phyloP scores from a whole-genome alignment of 1,140 invertebrate genomes.

The Heliconius hermathena region DNA sequence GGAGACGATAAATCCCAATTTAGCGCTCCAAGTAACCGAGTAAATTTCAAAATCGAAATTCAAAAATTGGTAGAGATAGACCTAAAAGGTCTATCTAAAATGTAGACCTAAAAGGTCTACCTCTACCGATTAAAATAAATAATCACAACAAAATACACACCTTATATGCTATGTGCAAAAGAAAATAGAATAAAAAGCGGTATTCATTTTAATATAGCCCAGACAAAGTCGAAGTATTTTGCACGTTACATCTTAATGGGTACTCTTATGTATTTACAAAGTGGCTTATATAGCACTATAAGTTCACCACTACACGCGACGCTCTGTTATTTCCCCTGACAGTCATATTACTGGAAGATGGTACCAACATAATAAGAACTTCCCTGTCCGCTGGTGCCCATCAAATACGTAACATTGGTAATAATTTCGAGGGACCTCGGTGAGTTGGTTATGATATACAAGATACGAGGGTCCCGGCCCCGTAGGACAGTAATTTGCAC shows the following conservation, averaged over 20 bases:
- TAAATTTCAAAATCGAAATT: too few relatives aligned
- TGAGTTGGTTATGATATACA: constrained; percentile 57
- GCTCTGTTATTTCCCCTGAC: constrained; percentile 75
- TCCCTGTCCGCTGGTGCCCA: constrained; percentile 48
- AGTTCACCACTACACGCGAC: constrained; percentile 61
- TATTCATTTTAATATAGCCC: background rate
- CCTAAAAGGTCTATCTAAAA: too few relatives aligned
- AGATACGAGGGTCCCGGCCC: constrained; percentile 66
- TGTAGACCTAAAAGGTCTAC: too few relatives aligned
- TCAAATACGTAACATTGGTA: constrained; percentile 46
- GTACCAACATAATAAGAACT: constrained; percentile 65
- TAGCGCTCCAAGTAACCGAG: too few relatives aligned
- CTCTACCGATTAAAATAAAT: too few relatives aligned
- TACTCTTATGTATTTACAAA: constrained; percentile 55
- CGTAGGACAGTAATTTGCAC: constrained; percentile 73
- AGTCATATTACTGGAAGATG: constrained; percentile 70
- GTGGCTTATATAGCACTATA: constrained; percentile 60
- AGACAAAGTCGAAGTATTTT: background rate
- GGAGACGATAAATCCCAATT: too few relatives aligned
- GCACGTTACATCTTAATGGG: background rate
- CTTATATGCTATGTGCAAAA: background rate
- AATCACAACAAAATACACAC: too few relatives aligned
- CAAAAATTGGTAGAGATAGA: too few relatives aligned
- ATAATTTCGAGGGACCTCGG: constrained; percentile 53
- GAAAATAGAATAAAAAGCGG: background rate